Evolutionary conservation across 2,888 invertebrate genomes (phyloP), one percentile per base, ranked within the genome.

Genomic region (Caenorhabditis sp.): DNA sequence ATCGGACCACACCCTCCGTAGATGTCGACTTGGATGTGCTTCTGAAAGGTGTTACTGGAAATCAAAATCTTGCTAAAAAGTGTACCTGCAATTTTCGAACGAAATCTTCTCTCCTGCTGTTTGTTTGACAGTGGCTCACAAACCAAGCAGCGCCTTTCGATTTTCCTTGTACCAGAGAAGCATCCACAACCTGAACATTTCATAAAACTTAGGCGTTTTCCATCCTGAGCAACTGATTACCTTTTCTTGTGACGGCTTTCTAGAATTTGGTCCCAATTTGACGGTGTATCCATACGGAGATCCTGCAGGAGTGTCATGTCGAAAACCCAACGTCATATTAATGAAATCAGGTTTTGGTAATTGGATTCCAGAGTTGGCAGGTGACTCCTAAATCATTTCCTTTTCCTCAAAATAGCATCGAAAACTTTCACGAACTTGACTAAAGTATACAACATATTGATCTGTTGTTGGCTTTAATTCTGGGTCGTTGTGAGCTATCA

Each of bases 261-360:
- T 58, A 1, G 84, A 82, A 28, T 88, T 69, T 6, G 82, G 77
- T 10, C 89, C 90, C 76, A 90, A 69, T 80, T 88, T 86, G 10
- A 90, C 90, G 7, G 91, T 87, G 79, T 91, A 91, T 26, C 91
- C 91, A 77, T 91, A 91, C 8, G 91, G 91, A 28, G 89, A 90
- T 22, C 90, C 86, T 16, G 87, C 87, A 16, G 88, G 84, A 0
- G 90, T 86, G 70, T 92, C 91, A 51, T 90, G 90, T 19, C 91
- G 86, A 54, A 86, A 91, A 6, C 91, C 90, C 4, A 91, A 76
- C 2, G 90, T 89, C 85, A 91, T 87, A 69, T 91, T 91, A 75
- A 88, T 84, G 24, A 61, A 85, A 35, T 85, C 85, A 24, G 72
- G 56, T n/a, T 31, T 35, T n/a, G 84, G 80, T 12, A 73, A 24